phyloP scores from a whole-genome alignment of 92 coral and sea anemone genomes.

The Phenganax stokvisi region DNA sequence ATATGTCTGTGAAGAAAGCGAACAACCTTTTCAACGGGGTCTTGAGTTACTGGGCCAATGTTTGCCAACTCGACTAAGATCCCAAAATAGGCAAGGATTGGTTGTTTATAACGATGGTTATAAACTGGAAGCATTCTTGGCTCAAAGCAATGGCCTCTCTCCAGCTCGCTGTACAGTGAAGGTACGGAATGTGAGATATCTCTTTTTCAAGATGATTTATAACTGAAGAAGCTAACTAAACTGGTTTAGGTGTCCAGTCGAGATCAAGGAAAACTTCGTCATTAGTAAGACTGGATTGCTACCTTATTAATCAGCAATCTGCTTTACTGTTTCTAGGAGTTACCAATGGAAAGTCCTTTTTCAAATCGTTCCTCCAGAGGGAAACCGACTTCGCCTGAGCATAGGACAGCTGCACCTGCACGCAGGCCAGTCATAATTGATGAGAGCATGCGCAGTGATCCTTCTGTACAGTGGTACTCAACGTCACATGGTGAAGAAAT shows the following conservation, averaged over 20 bases:
- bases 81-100: neutral
- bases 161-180: conserved; percentile 21
- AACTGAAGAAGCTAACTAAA: neutral
- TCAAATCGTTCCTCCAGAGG: neutral
- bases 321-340: neutral
- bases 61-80: neutral
- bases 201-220: neutral
- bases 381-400: neutral
- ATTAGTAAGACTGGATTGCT: no score
- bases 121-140: neutral
- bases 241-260: no score
- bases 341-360: conserved; percentile 27
- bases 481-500: conserved; percentile 15
- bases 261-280: no score
- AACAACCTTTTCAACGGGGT: neutral
- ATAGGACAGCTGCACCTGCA: neutral
- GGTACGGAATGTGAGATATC: neutral
- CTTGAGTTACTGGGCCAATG: conserved; percentile 20
- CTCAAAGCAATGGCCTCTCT: neutral
- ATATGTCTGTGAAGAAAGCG: conserved; percentile 16
- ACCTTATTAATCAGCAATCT: neutral
- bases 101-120: conserved; percentile 19
- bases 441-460: neutral
- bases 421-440: neutral
- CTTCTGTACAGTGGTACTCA: conserved; percentile 16